Evolutionary conservation across 2,888 invertebrate genomes (phyloP).

Genomic region (Aelia acuminata): DNA sequence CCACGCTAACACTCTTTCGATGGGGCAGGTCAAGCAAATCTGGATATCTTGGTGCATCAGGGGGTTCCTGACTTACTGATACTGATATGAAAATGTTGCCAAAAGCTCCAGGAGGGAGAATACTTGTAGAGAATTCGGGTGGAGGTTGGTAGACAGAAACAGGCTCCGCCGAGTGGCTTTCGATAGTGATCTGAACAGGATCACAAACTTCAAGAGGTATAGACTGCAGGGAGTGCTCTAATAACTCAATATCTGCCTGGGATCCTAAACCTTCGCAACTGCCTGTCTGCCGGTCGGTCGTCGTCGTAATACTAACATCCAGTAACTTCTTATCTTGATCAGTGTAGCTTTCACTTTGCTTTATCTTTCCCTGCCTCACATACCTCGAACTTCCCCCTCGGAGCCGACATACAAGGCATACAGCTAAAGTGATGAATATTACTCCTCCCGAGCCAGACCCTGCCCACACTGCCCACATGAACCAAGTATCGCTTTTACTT

Average conservation of each 20-base stretch:
- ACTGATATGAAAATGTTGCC: constrained; percentile 90
- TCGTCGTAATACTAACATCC: constrained; percentile 83
- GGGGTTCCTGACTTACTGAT: constrained; percentile 80
- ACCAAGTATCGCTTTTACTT: constrained; percentile 80
- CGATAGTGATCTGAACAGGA: constrained; percentile 73
- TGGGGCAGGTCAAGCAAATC: constrained; percentile 82
- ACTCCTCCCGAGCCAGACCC: constrained; percentile 80
- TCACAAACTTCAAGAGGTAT: constrained; percentile 68
- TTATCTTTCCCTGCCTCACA: constrained; percentile 77
- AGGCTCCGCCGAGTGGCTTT: constrained; percentile 69
- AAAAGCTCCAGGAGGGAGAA: constrained; percentile 72
- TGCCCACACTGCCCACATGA: constrained; percentile 80
- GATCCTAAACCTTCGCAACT: constrained; percentile 79
- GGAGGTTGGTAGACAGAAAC: constrained; percentile 71
- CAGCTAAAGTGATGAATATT: constrained; percentile 76
- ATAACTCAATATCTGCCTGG: constrained; percentile 74
- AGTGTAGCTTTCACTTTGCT: constrained; percentile 85
- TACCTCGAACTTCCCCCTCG: constrained; percentile 72
- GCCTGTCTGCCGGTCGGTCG: constrained; percentile 69
- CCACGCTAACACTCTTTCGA: constrained; percentile 70
- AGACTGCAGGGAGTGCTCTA: constrained; percentile 68
- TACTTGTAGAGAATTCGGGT: constrained; percentile 74
- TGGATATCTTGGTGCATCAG: constrained; percentile 79
- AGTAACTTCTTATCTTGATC: constrained; percentile 90
- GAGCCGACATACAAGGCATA: constrained; percentile 73